A percentile compares a stretch with the other conserved stretches of the same genome.
Evolutionary conservation across 1,140 invertebrate species (phyloP).

Genomic region (Hermatobates lingyangjiaoensis): DNA sequence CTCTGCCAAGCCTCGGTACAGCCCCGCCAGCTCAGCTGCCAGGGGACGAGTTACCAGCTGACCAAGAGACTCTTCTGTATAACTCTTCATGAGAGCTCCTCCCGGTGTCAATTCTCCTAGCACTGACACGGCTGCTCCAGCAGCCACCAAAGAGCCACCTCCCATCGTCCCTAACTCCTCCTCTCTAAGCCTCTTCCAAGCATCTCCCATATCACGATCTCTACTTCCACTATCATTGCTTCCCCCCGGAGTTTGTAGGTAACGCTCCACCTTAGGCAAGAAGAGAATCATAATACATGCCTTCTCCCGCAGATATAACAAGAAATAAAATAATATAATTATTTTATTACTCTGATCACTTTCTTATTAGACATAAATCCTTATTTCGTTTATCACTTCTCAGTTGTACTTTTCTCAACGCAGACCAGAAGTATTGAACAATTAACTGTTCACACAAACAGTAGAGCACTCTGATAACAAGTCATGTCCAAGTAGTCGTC

Average conservation of each 20-base stretch:
- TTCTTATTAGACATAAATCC: no score
- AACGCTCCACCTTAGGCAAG: constrained; percentile 50
- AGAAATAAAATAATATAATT: not conserved
- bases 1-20: constrained; percentile 73
- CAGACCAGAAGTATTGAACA: no score
- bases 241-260: constrained; percentile 53
- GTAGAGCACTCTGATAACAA: no score
- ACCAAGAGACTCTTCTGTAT: constrained; percentile 41
- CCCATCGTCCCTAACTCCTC: constrained; percentile 20
- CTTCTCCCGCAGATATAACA: not conserved
- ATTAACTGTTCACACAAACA: no score
- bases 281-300: constrained; percentile 4
- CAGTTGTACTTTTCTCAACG: no score
- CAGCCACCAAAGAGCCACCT: constrained; percentile 1
- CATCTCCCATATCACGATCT: constrained; percentile 43
- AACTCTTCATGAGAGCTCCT: constrained; percentile 74
- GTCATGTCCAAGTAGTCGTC: no score
- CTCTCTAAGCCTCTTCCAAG: constrained; percentile 51
- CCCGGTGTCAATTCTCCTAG: constrained; percentile 76
- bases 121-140: constrained; percentile 6
- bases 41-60: constrained; percentile 63
- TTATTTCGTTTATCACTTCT: no score
- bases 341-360: no score
- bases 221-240: constrained; percentile 18
- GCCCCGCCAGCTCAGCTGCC: constrained; percentile 57